These are phyloP conservation scores for Stigmatopora argus DNA, from an alignment of 2,113 vertebrate species.

Conservation along the genomic window DNA sequence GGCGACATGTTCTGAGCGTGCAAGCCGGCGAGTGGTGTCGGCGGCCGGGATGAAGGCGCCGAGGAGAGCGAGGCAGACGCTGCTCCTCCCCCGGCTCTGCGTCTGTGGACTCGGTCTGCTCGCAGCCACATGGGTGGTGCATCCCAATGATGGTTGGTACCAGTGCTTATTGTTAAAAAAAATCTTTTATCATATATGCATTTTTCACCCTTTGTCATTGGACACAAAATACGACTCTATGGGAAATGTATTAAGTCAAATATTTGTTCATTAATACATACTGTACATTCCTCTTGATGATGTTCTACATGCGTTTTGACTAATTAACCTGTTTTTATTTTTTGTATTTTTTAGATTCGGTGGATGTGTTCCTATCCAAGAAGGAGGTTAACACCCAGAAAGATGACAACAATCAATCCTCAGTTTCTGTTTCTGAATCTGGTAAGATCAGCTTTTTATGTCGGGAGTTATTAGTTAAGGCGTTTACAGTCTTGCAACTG, in stretches of 20 bases:
- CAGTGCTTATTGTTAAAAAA: slow-evolving; percentile 48
- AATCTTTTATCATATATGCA: neutral
- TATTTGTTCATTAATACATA: neutral
- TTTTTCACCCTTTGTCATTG: neutral
- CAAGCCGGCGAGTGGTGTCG: slow-evolving; percentile 23
- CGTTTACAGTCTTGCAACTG: neutral
- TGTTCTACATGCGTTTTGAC: neutral
- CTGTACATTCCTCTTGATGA: too few relatives aligned
- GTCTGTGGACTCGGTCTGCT: slow-evolving; percentile 61
- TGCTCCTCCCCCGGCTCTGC: slow-evolving; percentile 61
- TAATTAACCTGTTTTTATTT: neutral
- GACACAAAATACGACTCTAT: neutral
- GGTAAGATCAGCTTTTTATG: slow-evolving; percentile 40
- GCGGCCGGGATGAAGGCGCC: slow-evolving; percentile 64
- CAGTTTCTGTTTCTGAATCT: slow-evolving; percentile 30
- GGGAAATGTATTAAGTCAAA: neutral
- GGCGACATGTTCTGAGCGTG: slow-evolving; percentile 60
- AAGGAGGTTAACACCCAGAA: slow-evolving; percentile 47
- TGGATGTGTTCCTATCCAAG: slow-evolving; percentile 36
- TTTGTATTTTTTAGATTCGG: neutral
- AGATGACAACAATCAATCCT: slow-evolving; percentile 53
- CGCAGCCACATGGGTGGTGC: slow-evolving; percentile 52
- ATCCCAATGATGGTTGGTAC: slow-evolving; percentile 44
- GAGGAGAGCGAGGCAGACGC: slow-evolving; percentile 59
- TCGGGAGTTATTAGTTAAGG: neutral